Base-by-base conservation (phyloP, 1,140 invertebrate genomes). In the Centruroides sculpturatus region DNA sequence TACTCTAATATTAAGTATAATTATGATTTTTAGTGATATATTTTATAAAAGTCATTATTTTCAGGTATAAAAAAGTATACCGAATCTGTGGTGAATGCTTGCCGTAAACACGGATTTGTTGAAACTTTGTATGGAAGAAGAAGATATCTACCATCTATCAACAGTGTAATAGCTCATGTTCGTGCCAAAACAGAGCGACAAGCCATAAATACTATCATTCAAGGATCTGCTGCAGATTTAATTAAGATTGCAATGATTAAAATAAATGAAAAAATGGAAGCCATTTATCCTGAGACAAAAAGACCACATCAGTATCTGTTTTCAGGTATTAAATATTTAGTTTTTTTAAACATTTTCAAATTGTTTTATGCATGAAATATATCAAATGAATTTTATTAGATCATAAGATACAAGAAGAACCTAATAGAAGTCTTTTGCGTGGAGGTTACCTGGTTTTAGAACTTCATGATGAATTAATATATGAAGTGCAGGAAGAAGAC, bases 381-480 rank as follows among this genome's bases (percentile, higher is more conserved):
- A 23, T 23, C 23, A 23, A 23, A 23, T 23, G 2, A 23, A 23
- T 23, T 23, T 41, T 41, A 41, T 41, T 41, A 41, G 23, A 23
- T 41, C 5, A 41, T 41, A 41, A 6, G 3, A 41, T 35, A 54
- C 34, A 46, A 35, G 9, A 9, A 59, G 58, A n/a, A 54, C 11
- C n/a, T 47, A 36, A 0, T 13, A 46, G 12, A 34, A n/a, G 9
- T 5, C 11, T 47, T 35, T 4, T 5, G 46, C 48, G 12, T 13
- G 75, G 76, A 47, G 81, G 81, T 1, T 81, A 79, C 63, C 77
- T 96, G 23, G 80, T 97, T 4, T 75, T 98, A 48, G 91, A 98
- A 71, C 76, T 98, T 64, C 94, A 98, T 71, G 95, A 99, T 77
- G 95, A 99, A 79, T 77, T 99, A 1, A 83, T 99, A 35, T 97